Evolutionary conservation across 2,113 vertebrate species (phyloP).

Genomic region (Calypte anna): DNA sequence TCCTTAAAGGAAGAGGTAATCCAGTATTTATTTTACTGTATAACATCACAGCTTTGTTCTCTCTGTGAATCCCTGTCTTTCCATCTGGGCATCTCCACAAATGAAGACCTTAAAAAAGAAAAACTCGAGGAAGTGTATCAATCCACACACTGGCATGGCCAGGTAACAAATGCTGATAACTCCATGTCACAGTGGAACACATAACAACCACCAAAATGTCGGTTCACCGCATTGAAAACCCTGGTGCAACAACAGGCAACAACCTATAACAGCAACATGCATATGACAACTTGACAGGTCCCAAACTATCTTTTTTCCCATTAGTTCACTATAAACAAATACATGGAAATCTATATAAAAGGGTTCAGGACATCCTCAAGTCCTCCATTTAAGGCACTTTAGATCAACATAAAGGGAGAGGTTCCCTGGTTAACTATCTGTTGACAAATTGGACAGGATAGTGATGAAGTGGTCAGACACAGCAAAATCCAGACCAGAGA

Average conservation of each 20-base stretch:
- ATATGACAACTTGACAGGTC: neutral
- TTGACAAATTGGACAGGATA: neutral
- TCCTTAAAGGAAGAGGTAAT: neutral
- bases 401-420: neutral
- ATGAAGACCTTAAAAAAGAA: neutral
- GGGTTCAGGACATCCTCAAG: neutral
- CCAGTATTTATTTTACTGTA: neutral
- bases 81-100: neutral
- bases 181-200: neutral
- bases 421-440: neutral
- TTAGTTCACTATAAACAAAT: neutral
- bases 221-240: neutral
- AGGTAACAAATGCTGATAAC: neutral
- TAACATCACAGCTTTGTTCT: neutral
- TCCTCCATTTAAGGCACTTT: neutral
- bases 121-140: neutral
- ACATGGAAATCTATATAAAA: fast-evolving
- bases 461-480: neutral
- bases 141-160: neutral
- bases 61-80: neutral
- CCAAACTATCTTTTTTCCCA: neutral
- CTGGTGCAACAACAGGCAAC: neutral
- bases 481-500: neutral
- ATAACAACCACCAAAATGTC: neutral
- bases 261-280: neutral